phyloP scores from a whole-genome alignment of 2,797 vertebrate species.

The Myotis myotis region DNA sequence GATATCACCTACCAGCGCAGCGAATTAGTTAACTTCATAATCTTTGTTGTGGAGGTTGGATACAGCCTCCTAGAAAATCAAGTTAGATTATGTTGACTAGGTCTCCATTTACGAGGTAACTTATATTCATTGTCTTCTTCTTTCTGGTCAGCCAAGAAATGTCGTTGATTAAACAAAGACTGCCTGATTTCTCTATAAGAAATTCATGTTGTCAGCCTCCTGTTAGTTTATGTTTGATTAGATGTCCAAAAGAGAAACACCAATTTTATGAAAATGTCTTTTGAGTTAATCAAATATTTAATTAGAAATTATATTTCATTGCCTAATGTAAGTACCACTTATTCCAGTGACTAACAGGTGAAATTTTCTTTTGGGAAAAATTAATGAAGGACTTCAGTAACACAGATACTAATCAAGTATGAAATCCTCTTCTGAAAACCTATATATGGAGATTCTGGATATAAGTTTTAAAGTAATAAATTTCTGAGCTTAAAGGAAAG shows the following conservation, averaged over 20 bases:
- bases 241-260: background rate
- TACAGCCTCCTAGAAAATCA: background rate
- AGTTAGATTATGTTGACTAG: background rate
- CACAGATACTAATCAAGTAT: background rate
- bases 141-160: background rate
- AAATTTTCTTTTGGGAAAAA: background rate
- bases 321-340: background rate
- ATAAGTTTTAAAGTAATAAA: background rate
- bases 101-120: background rate
- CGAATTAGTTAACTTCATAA: background rate
- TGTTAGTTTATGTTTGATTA: background rate
- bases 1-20: background rate
- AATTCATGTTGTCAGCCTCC: background rate
- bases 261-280: background rate
- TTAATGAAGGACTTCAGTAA: background rate
- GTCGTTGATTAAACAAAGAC: background rate
- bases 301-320: background rate
- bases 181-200: background rate
- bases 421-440: background rate
- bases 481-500: background rate
- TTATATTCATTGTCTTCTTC: background rate
- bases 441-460: background rate
- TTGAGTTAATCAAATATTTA: constrained; percentile 18
- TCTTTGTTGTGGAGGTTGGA: background rate
- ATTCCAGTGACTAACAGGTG: background rate